These are phyloP conservation scores for Dromiciops gliroides DNA, from an alignment of 2,113 vertebrate genomes.

Conservation along the genomic window DNA sequence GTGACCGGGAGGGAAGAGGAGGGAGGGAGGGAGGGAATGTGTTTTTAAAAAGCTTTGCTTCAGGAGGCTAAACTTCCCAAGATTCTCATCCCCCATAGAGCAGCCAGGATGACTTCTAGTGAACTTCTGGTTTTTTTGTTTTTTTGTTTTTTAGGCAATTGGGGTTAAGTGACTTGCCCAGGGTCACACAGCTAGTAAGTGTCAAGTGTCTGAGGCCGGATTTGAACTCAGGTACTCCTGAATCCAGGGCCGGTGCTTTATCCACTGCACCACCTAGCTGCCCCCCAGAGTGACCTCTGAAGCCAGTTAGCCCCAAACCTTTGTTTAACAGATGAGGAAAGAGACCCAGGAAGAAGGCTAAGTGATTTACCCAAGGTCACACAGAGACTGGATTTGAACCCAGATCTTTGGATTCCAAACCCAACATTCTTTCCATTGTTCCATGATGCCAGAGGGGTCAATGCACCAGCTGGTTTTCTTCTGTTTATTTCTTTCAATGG, in stretches of 20 bases:
- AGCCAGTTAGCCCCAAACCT: not conserved
- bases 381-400: not conserved
- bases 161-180: too few species aligned
- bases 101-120: not conserved
- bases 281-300: not conserved
- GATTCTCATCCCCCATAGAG: not conserved
- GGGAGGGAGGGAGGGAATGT: not conserved
- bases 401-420: not conserved
- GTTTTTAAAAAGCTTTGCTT: not conserved
- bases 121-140: too few species aligned
- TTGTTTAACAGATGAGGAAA: not conserved
- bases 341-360: not conserved
- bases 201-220: too few species aligned
- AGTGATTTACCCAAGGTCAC: not conserved
- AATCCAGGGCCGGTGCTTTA: too few species aligned
- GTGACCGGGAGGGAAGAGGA: not conserved
- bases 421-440: not conserved
- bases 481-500: not conserved
- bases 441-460: not conserved
- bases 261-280: too few species aligned
- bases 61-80: not conserved
- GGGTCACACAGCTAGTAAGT: too few species aligned
- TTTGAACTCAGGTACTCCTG: too few species aligned
- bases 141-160: too few species aligned
- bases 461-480: not conserved